Conservation (phyloP, 1,140 invertebrate genomes). For the Leptoteleia sp. region DNA sequence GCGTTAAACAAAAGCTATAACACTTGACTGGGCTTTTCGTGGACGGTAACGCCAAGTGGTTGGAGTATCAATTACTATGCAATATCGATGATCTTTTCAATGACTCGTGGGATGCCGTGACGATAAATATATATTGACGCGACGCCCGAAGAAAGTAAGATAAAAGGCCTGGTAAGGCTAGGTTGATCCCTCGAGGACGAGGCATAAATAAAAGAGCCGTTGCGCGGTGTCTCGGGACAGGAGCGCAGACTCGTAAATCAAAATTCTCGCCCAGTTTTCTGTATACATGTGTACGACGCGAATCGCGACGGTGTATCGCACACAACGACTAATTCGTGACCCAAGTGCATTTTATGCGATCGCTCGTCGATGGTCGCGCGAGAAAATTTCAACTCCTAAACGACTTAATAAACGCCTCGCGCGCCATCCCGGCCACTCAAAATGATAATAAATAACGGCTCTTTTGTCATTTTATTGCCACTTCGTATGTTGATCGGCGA, state of each 20-base stretch:
- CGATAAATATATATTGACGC: constrained; percentile 56
- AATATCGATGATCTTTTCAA: constrained; percentile 52
- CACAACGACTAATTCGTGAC: constrained; percentile 46
- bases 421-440: constrained; percentile 26
- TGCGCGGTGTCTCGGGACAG: constrained; percentile 35
- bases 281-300: constrained; percentile 39
- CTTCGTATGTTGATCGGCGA: background rate
- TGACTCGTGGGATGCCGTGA: constrained; percentile 33
- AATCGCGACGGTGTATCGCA: constrained; percentile 23
- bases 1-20: constrained; percentile 18
- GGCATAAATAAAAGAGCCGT: constrained; percentile 44
- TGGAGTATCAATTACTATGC: constrained; percentile 49
- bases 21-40: no score
- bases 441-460: constrained; percentile 50
- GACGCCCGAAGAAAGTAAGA: constrained; percentile 44
- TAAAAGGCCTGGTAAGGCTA: constrained; percentile 31
- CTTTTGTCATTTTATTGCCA: constrained; percentile 42
- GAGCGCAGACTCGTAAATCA: constrained; percentile 53
- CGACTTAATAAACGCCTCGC: constrained; percentile 61
- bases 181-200: constrained; percentile 48
- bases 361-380: constrained; percentile 21
- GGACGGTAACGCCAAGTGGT: constrained; percentile 22
- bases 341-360: constrained; percentile 34
- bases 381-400: constrained; percentile 48
- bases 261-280: constrained; percentile 45